Evolutionary conservation across 2,888 invertebrate species (phyloP).

Genomic region (Thecocarcelia acutangulata): DNA sequence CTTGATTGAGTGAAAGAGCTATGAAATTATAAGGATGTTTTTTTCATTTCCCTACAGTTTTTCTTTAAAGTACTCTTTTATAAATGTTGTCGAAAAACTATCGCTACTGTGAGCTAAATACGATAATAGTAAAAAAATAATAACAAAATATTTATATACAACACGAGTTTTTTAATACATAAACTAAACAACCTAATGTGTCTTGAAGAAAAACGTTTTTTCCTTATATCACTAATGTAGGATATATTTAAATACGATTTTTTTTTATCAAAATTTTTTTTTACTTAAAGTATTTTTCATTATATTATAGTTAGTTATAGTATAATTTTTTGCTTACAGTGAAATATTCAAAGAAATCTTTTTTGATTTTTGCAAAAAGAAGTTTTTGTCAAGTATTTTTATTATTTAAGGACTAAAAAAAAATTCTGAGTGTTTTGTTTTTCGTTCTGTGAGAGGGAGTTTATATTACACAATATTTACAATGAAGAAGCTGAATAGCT

Average conservation of each 20-base stretch:
- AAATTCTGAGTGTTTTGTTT: conserved; percentile 81
- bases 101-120: no score
- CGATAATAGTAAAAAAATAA: no score
- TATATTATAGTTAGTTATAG: not conserved
- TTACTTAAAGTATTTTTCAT: not conserved
- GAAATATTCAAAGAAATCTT: conserved; percentile 75
- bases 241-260: no score
- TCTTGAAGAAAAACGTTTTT: not conserved
- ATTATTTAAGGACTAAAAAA: conserved; percentile 53
- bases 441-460: not conserved
- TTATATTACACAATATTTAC: conserved; percentile 81
- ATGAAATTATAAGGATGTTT: no score
- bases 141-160: no score
- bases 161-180: no score
- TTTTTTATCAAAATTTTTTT: not conserved
- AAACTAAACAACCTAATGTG: conserved; percentile 60
- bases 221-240: no score
- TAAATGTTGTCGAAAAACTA: no score
- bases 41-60: no score
- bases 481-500: conserved; percentile 82
- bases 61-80: no score
- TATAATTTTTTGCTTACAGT: conserved; percentile 24
- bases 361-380: not conserved
- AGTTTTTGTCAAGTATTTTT: conserved; percentile 19
- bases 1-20: no score